Percentiles rank a stretch among this genome's conserved stretches.
Evolutionary conservation across 1,140 invertebrate species (phyloP).

Genomic region (Marisa cornuarietis): DNA sequence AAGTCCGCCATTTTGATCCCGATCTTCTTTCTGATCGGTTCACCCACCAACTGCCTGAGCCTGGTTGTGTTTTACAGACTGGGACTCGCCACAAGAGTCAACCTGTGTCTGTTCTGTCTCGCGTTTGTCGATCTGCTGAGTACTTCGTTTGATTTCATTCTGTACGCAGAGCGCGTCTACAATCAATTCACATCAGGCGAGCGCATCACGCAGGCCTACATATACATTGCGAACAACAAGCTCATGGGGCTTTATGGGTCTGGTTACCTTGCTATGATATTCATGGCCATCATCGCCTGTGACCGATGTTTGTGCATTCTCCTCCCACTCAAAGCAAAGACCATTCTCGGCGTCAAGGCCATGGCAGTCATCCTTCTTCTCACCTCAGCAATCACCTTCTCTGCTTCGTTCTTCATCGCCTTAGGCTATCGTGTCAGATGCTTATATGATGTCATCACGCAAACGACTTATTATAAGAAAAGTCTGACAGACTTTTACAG

Average conservation of each 20-base stretch:
- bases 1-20: slow-evolving; percentile 3
- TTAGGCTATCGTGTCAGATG: background rate
- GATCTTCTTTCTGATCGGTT: slow-evolving; percentile 15
- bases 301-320: slow-evolving; percentile 12
- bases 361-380: background rate
- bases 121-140: background rate
- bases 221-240: background rate
- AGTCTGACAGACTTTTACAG: background rate
- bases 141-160: background rate
- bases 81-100: background rate
- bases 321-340: background rate
- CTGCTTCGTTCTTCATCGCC: background rate
- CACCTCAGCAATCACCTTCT: background rate
- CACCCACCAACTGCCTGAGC: slow-evolving; percentile 6
- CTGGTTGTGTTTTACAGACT: slow-evolving; percentile 15
- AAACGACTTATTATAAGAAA: background rate
- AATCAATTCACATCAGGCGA: slow-evolving; percentile 11
- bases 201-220: background rate
- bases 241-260: background rate
- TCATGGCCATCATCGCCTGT: background rate
- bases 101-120: slow-evolving; percentile 8
- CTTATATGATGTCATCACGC: background rate
- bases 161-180: slow-evolving; percentile 8
- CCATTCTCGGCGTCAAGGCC: background rate
- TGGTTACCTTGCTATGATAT: background rate